These are phyloP conservation scores for human (Homo sapiens) DNA, from an alignment of 2,113 vertebrate genomes.

Conservation along the genomic window GRCh38 chr9:116283001-116283500, in stretches of 20 bases:
- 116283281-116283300: background rate
- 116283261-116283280: background rate
- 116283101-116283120: background rate
- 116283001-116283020: slow-evolving; percentile 12
- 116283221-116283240: background rate
- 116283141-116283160: background rate
- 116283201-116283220: background rate
- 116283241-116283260: background rate
- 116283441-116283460: background rate
- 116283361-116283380: background rate
- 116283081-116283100: background rate
- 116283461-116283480: background rate
- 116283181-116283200: background rate
- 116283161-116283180: background rate
- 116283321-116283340: background rate
- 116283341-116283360: background rate
- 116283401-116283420: background rate
- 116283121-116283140: background rate
- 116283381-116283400: background rate
- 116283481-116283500: background rate
- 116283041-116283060: rapidly evolving
- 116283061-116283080: rapidly evolving
- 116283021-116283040: background rate
- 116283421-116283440: background rate
- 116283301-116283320: background rate